Percentiles rank a stretch among this genome's conserved stretches.
These are phyloP conservation scores for Apamea crenata DNA, from an alignment of 2,888 invertebrate species.

Conservation along the genomic window DNA sequence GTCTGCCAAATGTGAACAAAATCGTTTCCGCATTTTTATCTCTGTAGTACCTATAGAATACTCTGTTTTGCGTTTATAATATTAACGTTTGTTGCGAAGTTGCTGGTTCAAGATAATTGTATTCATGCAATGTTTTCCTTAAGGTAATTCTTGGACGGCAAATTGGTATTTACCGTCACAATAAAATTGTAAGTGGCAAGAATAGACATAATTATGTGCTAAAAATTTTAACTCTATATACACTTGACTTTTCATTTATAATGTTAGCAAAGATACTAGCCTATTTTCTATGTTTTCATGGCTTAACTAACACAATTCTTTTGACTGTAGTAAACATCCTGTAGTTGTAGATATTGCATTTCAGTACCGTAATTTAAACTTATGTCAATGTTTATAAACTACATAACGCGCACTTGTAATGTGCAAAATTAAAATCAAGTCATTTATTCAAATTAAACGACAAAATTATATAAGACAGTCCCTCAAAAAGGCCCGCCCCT, in stretches of 20 bases:
- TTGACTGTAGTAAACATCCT: neutral
- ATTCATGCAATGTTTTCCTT: slow-evolving; percentile 37
- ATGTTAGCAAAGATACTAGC: neutral
- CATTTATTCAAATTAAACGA: too few relatives aligned
- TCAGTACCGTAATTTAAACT: neutral
- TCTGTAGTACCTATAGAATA: neutral
- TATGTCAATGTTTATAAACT: neutral
- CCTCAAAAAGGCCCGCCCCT: too few relatives aligned
- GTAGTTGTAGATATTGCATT: neutral
- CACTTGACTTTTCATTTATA: neutral
- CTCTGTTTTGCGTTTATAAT: neutral
- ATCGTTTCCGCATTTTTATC: neutral
- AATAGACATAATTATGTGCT: neutral
- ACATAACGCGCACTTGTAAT: neutral
- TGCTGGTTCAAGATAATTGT: neutral
- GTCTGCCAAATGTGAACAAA: neutral
- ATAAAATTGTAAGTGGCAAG: neutral
- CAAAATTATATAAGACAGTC: neutral
- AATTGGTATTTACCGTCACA: slow-evolving; percentile 17
- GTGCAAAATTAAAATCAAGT: neutral
- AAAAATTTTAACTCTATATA: neutral
- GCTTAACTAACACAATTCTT: neutral
- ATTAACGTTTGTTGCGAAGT: neutral
- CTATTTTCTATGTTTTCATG: neutral
- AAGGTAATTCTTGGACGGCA: slow-evolving; percentile 10